Evolutionary conservation across 2,113 vertebrate species (phyloP).

Genomic region (Poecilia latipinna): DNA sequence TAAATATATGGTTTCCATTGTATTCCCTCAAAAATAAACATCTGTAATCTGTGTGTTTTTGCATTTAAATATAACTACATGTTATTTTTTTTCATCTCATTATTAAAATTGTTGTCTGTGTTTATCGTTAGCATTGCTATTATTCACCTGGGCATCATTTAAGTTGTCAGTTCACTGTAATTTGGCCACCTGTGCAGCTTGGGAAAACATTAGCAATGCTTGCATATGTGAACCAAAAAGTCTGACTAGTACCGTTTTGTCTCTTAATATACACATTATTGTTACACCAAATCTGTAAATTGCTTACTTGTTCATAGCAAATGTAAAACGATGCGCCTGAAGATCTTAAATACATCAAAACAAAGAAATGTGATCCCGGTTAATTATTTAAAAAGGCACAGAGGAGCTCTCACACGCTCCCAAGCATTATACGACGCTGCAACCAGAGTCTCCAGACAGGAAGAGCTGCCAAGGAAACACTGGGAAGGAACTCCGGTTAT

Average conservation of each 20-base stretch:
- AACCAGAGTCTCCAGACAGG: conserved; percentile 69
- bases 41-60: too few relatives aligned
- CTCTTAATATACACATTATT: background rate
- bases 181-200: background rate
- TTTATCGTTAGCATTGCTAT: background rate
- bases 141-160: background rate
- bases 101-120: too few relatives aligned
- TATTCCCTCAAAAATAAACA: too few relatives aligned
- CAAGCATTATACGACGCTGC: conserved; percentile 56
- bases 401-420: conserved; percentile 48
- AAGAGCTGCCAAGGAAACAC: conserved; percentile 80
- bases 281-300: background rate
- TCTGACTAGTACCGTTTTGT: background rate
- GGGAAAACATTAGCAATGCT: background rate
- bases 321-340: background rate
- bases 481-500: conserved; percentile 77
- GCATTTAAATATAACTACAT: too few relatives aligned
- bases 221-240: background rate
- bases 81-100: too few relatives aligned
- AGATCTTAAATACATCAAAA: background rate
- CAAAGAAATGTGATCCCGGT: conserved; percentile 52
- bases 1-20: too few relatives aligned
- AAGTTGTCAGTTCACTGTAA: background rate
- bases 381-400: conserved; percentile 32
- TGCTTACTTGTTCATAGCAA: background rate